Conservation (phyloP, 2,888 invertebrate genomes). For the Drosophila monieri region DNA sequence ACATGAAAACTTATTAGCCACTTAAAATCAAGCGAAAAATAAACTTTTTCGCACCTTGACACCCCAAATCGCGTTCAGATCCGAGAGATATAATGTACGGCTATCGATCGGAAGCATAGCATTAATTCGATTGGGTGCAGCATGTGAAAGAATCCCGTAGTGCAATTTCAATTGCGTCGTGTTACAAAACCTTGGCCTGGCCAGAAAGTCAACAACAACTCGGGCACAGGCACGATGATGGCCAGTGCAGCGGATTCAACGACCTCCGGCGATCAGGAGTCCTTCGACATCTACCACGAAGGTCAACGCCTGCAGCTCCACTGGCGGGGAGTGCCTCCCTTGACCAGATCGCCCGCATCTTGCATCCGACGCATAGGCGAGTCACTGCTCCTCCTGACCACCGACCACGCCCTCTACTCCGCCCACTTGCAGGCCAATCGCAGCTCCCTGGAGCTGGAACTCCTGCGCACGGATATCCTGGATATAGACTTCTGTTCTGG, state of each 20-base stretch:
- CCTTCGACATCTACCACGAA: conserved; percentile 62
- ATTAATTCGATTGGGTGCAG: conserved; percentile 22
- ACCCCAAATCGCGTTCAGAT: conserved; percentile 4
- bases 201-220: conserved; percentile 39
- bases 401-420: conserved; percentile 65
- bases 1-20: conserved; percentile 56
- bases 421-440: conserved; percentile 28
- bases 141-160: conserved; percentile 49
- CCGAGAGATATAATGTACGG: conserved; percentile 27
- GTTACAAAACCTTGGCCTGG: conserved; percentile 61
- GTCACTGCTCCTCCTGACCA: conserved; percentile 61
- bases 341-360: conserved; percentile 64
- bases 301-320: conserved; percentile 60
- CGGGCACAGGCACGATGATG: conserved; percentile 25
- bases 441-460: conserved; percentile 50
- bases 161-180: conserved; percentile 67
- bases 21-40: conserved; percentile 20
- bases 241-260: conserved; percentile 38
- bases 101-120: conserved; percentile 13
- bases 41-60: neutral
- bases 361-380: conserved; percentile 56
- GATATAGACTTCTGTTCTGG: conserved; percentile 75
- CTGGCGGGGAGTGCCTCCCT: conserved; percentile 67
- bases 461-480: conserved; percentile 60
- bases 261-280: conserved; percentile 42